Evolutionary conservation across 2,797 vertebrate species (phyloP), one percentile per base, ranked within the genome.

Genomic region (Diglossa cyanea): DNA sequence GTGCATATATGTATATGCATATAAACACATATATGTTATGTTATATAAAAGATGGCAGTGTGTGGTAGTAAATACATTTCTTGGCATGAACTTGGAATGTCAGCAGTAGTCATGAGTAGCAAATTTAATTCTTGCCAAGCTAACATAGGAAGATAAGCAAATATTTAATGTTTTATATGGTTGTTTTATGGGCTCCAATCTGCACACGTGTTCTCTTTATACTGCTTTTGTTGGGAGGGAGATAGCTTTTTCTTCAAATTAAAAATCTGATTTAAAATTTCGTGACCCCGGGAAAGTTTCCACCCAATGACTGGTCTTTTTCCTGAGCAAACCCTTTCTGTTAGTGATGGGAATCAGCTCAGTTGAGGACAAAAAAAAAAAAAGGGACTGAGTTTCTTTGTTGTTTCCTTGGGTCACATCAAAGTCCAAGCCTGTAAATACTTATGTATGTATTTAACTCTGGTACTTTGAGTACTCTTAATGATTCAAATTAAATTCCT

Each of bases 1-100:
- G 11, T 68, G 26, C 26, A 40, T 81, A 42, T 61, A 53, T 61
- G 61, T 86, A 13, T 76, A 33, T 33, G 33, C 48, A 74, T 62
- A 93, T 91, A 96, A 91, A 95, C 85, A 95, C 80, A 31, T 51
- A 74, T 7, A 70, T 68, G 55, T 55, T 55, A 55, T 55, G 87
- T 81, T 93, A 75, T 76, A 94, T 90, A 84, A 90, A 95, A 96
- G 62, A 90, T 94, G 88, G 51, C 66, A 93, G 78, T 81, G 76
- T 96, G 91, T 93, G 82, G 86, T 86, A 90, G 75, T 88, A 95
- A 95, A 96, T 90, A 94, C 79, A 70, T 86, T 93, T 94, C 73
- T 96, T 97, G 94, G 93, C 95, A 73, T 84, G 70, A 82, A 53
- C 48, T 45, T 91, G 87, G 73, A 94, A 96, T 86, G 87, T 78